Base-by-base conservation (phyloP, 2,888 invertebrate species). In the Lycocerus yunnanus region DNA sequence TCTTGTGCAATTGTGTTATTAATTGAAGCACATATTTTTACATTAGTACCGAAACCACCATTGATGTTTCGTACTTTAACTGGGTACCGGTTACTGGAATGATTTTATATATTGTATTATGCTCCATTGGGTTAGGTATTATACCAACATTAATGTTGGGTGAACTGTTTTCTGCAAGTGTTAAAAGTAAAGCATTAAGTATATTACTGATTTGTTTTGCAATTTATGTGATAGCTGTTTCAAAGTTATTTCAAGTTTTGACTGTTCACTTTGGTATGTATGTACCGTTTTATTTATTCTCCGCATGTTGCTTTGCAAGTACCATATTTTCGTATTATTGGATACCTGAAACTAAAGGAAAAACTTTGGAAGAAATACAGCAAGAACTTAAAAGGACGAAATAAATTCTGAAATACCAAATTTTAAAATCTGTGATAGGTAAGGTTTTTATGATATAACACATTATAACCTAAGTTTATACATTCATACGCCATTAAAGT, bases 331-430 rank as follows among this genome's bases (percentile, higher is more conserved):
- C 81, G 14, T 80, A 78, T 67, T 83, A 81, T 73, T 75, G 80
- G 58, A 74, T 86, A 27, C 84, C 84, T 4, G 85, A 86, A 79
- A 84, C 84, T 1, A 83, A 81, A 74, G 82, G 83, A 11, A 81
- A 82, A 70, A 81, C 81, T 1, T 73, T 84, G 43, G 83, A 83
- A 70, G 78, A 78, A 21, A 84, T 84, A 20, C 83, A 84, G 72
- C 78, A 81, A 67, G 78, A 80, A 61, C 73, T 83, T 68, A 72
- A 72, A 60, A 67, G n/a, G 13, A 43, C 1, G n/a, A 6, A 5
- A n/a, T n/a, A 43, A n/a, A 43, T 1, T 43, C 6, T 1, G n/a
- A 43, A 43, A 4, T 6, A 1, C 8, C 5, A n/a, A 43, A 8
- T n/a, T n/a, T 27, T 27, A 27, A 43, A n/a, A n/a, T 43, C n/a